A percentile compares a stretch with the other conserved stretches of the same genome.
Conservation (phyloP, 1,140 invertebrate species). For the Drosophila baimaii region DNA sequence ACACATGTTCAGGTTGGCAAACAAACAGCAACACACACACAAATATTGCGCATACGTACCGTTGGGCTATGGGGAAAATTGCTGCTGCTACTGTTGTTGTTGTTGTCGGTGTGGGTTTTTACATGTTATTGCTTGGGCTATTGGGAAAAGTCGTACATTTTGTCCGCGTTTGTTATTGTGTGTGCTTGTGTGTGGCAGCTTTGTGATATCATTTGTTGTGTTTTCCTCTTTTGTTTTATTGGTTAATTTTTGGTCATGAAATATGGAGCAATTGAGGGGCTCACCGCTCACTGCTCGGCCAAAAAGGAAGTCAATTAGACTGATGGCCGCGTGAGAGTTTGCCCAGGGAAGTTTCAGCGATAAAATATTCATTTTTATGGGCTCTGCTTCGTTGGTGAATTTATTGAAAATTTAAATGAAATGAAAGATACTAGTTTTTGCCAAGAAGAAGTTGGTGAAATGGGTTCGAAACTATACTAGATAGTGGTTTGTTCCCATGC, state of each 20-base stretch:
- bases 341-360: conserved; percentile 5
- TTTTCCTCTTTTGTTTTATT: conserved; percentile 65
- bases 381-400: conserved; percentile 13
- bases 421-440: background rate
- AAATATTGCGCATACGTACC: conserved; percentile 70
- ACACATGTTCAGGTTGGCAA: conserved; percentile 80
- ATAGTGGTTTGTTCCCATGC: background rate
- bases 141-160: conserved; percentile 72
- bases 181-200: conserved; percentile 44
- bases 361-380: conserved; percentile 36
- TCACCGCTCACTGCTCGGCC: conserved; percentile 19
- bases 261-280: conserved; percentile 46
- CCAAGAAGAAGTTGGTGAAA: background rate
- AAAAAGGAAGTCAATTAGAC: conserved; percentile 48
- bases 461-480: background rate
- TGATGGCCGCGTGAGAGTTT: conserved; percentile 24
- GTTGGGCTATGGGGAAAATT: conserved; percentile 64
- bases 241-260: conserved; percentile 65
- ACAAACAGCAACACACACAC: conserved; percentile 35
- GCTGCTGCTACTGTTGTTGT: conserved; percentile 38
- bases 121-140: conserved; percentile 58
- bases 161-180: conserved; percentile 23
- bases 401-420: conserved; percentile 16
- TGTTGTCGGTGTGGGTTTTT: conserved; percentile 49
- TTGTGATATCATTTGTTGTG: conserved; percentile 46